Evolutionary conservation across 2,888 invertebrate genomes (phyloP).

Genomic region (Leptogaster cylindrica): DNA sequence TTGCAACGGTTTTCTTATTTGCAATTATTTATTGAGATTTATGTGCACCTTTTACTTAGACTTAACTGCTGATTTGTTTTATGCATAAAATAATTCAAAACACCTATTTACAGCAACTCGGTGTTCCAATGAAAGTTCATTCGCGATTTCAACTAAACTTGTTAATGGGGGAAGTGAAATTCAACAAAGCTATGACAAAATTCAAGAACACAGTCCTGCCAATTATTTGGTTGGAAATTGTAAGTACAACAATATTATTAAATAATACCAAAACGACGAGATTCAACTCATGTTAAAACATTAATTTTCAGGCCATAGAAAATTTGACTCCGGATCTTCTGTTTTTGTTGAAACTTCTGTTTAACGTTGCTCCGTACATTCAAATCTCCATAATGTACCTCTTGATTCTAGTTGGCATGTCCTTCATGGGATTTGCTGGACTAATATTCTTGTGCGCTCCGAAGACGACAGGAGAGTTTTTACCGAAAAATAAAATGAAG

Average conservation of each 20-base stretch:
- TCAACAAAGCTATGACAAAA: constrained; percentile 67
- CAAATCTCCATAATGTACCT: constrained; percentile 63
- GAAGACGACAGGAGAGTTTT: constrained; percentile 47
- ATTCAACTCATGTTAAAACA: constrained; percentile 8
- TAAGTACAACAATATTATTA: too few relatives aligned
- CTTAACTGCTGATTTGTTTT: too few relatives aligned
- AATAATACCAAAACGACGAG: too few relatives aligned
- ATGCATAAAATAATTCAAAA: constrained; percentile 6
- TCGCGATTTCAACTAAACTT: constrained; percentile 77
- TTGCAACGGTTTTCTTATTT: too few relatives aligned
- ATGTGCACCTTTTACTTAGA: too few relatives aligned
- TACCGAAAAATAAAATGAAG: constrained; percentile 47
- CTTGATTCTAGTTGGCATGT: constrained; percentile 62
- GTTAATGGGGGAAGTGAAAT: constrained; percentile 68
- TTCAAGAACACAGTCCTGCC: constrained; percentile 73
- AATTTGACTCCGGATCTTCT: constrained; percentile 61
- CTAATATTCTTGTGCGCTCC: constrained; percentile 54
- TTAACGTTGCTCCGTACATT: constrained; percentile 64
- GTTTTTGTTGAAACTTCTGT: constrained; percentile 62
- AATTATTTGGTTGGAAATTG: constrained; percentile 75
- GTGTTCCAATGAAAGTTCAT: constrained; percentile 69
- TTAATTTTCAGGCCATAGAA: constrained; percentile 56
- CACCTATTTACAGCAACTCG: constrained; percentile 65
- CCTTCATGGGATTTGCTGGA: constrained; percentile 59
- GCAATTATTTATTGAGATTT: too few relatives aligned